Evolutionary conservation across 1,140 invertebrate genomes (phyloP).

Genomic region (Chlorops oryzae): DNA sequence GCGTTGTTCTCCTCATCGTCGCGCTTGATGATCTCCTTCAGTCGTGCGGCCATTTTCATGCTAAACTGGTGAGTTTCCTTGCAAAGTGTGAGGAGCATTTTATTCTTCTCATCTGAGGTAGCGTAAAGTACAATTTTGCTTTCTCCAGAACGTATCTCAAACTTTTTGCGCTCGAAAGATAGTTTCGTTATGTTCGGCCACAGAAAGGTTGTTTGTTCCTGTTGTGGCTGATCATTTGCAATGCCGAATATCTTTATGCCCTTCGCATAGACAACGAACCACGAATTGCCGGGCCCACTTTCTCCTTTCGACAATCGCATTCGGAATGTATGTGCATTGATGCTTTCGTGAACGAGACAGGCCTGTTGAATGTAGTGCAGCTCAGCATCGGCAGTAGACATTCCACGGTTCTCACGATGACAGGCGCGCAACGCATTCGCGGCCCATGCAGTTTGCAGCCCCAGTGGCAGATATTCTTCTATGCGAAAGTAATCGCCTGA

Average conservation of each 20-base stretch:
- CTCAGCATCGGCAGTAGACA: conserved; percentile 72
- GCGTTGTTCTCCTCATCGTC: conserved; percentile 68
- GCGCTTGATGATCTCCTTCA: conserved; percentile 69
- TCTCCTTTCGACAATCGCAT: conserved; percentile 79
- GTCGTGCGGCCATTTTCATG: conserved; percentile 79
- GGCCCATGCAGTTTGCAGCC: conserved; percentile 57
- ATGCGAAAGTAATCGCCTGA: conserved; percentile 69
- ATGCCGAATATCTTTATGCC: conserved; percentile 74
- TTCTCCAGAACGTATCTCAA: conserved; percentile 85
- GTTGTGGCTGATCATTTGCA: neutral
- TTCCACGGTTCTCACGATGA: conserved; percentile 65
- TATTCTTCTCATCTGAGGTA: conserved; percentile 84
- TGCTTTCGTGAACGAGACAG: conserved; percentile 74
- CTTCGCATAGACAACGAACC: conserved; percentile 76
- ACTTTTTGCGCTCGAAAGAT: conserved; percentile 93
- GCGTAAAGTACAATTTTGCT: conserved; percentile 86
- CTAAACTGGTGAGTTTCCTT: conserved; percentile 90
- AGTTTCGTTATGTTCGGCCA: conserved; percentile 92
- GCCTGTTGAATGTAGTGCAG: conserved; percentile 83
- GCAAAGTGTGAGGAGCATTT: conserved; percentile 81
- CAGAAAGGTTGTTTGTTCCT: conserved; percentile 66
- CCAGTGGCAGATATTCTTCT: conserved; percentile 63
- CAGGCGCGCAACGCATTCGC: conserved; percentile 54
- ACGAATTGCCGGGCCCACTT: conserved; percentile 62
- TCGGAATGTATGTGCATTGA: conserved; percentile 87